Base-by-base conservation (phyloP, 2,888 invertebrate genomes). In the Aquatica leii region DNA sequence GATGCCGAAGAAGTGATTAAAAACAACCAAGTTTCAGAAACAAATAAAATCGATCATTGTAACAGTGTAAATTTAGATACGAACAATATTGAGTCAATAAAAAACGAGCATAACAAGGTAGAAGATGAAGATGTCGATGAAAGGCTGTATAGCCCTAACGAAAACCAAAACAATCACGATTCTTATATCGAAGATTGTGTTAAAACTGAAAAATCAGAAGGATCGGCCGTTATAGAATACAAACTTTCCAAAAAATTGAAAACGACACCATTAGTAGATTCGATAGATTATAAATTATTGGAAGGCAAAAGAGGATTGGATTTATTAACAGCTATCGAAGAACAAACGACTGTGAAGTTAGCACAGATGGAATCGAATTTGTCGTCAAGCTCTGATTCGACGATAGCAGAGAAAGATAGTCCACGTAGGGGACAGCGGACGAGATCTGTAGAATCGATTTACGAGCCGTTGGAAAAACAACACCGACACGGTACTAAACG, bases 271-370 rank as follows among this genome's bases (percentile, higher is more conserved):
- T 66, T 76, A 63, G 69, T 72, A 12, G 73, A 76, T 18, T 69
- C 74, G 14, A 59, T 77, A 40, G 74, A 78, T 64, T 74, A 76
- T 66, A 68, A 73, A 52, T 66, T 78, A 43, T 67, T 78, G 41
- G 72, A 75, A 70, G 78, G 76, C n/a, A 79, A 79, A 66, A 71
- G 74, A 61, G 78, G 76, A 0, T 68, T 78, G 31, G 78, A 79
- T 12, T 69, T 78, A 43, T 67, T 78, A 41, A 76, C 74, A 49
- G 77, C 77, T 8, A 77, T 78, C 56, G 78, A 78, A 67, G 74
- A 77, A 61, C 77, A 78, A 68, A 74, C 77, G 20, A 77, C 74
- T 65, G 71, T 59, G 6, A 76, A 74, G 37, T 58, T 76, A 49
- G 73, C 73, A n/a, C 59, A 67, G 21, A 71, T 71, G 69, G 71